Conservation (phyloP, 2,113 vertebrate species). For the Hemichromis elongatus region DNA sequence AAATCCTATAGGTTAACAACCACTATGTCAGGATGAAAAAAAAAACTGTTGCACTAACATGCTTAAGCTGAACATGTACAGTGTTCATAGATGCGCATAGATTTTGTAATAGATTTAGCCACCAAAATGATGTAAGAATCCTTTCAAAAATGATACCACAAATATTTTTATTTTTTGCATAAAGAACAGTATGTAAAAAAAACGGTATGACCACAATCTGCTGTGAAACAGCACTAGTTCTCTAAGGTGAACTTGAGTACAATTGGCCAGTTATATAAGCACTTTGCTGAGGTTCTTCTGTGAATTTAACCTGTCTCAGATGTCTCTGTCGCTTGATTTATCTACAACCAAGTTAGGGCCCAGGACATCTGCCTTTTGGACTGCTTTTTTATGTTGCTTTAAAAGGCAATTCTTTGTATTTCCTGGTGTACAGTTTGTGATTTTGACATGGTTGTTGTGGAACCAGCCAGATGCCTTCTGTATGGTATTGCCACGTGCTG, state of each 20-base stretch:
- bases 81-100: not conserved
- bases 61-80: not conserved
- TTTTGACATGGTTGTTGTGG: not conserved
- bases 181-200: not conserved
- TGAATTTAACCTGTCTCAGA: not conserved
- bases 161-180: not conserved
- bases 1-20: slow-evolving; percentile 4
- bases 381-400: not conserved
- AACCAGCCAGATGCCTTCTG: not conserved
- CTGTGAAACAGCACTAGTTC: not conserved
- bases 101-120: not conserved
- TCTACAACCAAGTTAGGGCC: not conserved
- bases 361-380: not conserved
- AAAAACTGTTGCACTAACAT: not conserved
- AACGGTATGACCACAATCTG: not conserved
- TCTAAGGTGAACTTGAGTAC: not conserved
- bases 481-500: not conserved
- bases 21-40: not conserved
- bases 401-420: not conserved
- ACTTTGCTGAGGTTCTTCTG: not conserved
- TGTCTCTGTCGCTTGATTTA: not conserved
- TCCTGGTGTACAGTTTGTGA: not conserved
- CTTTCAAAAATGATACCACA: not conserved
- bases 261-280: not conserved
- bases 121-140: not conserved